These are phyloP conservation scores for Sinelater perroti DNA, from an alignment of 2,888 invertebrate species.

Conservation along the genomic window DNA sequence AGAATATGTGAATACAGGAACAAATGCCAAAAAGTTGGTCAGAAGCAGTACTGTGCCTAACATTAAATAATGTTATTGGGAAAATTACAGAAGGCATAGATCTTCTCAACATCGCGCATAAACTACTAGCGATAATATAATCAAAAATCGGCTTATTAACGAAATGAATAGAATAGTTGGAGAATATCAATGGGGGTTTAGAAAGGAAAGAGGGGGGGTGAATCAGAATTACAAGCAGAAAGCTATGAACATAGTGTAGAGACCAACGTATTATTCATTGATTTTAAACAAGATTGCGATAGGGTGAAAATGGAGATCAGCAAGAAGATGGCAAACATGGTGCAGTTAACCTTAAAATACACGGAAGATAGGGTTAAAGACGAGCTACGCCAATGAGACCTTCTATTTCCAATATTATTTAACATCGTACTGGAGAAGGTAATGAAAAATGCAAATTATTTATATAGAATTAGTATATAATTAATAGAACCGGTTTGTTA, in stretches of 20 bases:
- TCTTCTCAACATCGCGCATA: neutral
- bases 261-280: slow-evolving; percentile 1
- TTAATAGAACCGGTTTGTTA: no score
- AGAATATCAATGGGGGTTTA: neutral
- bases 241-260: neutral
- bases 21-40: neutral
- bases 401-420: neutral
- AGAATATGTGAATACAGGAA: neutral
- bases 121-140: neutral
- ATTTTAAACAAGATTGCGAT: slow-evolving; percentile 1
- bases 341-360: neutral
- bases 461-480: no score
- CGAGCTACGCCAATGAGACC: neutral
- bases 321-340: neutral
- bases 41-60: neutral
- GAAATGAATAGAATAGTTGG: slow-evolving; percentile 1
- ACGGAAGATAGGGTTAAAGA: neutral
- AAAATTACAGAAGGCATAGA: neutral
- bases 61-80: neutral
- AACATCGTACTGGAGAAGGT: neutral
- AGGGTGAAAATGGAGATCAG: neutral
- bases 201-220: neutral
- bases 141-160: neutral
- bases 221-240: neutral
- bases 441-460: no score